Conservation (phyloP, 2,113 vertebrate species). For the Jacana jacana region DNA sequence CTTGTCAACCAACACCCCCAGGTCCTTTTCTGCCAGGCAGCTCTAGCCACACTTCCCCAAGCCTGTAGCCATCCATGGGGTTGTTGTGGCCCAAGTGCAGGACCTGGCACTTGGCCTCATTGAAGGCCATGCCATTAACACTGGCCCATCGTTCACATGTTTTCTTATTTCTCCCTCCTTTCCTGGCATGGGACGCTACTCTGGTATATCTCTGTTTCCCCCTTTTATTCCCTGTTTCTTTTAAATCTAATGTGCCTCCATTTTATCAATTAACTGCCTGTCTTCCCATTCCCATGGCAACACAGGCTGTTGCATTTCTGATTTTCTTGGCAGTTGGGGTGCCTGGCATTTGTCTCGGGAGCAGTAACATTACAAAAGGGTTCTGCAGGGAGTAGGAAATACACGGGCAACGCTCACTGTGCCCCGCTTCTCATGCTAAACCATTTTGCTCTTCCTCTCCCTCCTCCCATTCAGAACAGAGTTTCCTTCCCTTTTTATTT, state of each 20-base stretch:
- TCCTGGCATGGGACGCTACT: background rate
- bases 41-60: too few relatives aligned
- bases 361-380: background rate
- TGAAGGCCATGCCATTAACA: too few relatives aligned
- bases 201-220: background rate
- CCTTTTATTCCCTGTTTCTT: background rate
- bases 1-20: too few relatives aligned
- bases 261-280: constrained; percentile 51
- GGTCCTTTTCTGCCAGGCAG: too few relatives aligned
- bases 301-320: constrained; percentile 36
- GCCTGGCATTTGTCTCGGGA: constrained; percentile 19
- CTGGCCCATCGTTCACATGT: too few relatives aligned
- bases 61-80: too few relatives aligned
- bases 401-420: background rate
- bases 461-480: background rate
- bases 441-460: background rate
- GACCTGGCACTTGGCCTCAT: too few relatives aligned
- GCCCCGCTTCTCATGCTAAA: background rate
- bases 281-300: constrained; percentile 55
- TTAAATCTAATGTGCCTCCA: background rate
- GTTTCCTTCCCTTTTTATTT: constrained; percentile 35
- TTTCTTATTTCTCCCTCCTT: background rate
- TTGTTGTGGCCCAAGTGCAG: too few relatives aligned
- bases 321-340: constrained; percentile 5
- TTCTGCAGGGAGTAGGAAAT: constrained; percentile 46